Percentiles rank a stretch among this genome's conserved stretches.
phyloP scores from a whole-genome alignment of 2,113 vertebrate genomes.

The Zootoca vivipara region DNA sequence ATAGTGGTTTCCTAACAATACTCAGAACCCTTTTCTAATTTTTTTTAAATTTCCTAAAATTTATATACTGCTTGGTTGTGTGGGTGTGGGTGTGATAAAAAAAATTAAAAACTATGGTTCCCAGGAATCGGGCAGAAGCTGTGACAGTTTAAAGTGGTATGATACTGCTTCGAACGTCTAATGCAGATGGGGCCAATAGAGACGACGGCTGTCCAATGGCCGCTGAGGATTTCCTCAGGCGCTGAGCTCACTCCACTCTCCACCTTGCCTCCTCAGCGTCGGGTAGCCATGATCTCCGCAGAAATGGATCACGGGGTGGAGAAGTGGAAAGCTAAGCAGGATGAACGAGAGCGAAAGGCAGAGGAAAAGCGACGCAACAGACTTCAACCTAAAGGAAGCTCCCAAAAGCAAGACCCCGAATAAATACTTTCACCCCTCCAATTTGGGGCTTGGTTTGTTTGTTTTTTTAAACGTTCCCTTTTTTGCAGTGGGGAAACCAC shows the following conservation, averaged over 20 bases:
- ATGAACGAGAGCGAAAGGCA: constrained; percentile 59
- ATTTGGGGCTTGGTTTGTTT: not conserved
- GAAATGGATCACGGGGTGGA: constrained; percentile 84
- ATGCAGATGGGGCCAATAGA: too few species aligned
- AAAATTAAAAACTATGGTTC: too few species aligned
- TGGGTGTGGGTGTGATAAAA: too few species aligned
- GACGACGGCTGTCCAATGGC: too few species aligned
- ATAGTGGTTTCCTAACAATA: too few species aligned
- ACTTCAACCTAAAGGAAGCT: constrained; percentile 83
- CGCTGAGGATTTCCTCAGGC: not conserved
- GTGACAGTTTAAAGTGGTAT: too few species aligned
- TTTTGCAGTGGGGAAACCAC: not conserved
- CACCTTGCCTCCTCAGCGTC: constrained; percentile 74
- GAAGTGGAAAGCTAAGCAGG: constrained; percentile 69
- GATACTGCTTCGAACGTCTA: too few species aligned
- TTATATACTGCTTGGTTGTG: too few species aligned
- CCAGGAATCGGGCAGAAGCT: too few species aligned
- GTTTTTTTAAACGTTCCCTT: not conserved
- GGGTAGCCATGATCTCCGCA: constrained; percentile 79
- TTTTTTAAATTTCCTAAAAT: too few species aligned
- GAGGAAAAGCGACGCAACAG: constrained; percentile 71
- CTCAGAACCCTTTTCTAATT: too few species aligned
- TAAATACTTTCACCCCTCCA: constrained; percentile 15
- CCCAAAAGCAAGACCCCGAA: not conserved
- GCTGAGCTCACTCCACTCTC: not conserved